A percentile compares a stretch with the other conserved stretches of the same genome.
phyloP scores from a whole-genome alignment of 2,797 vertebrate species.

The Ispidina lecontei region DNA sequence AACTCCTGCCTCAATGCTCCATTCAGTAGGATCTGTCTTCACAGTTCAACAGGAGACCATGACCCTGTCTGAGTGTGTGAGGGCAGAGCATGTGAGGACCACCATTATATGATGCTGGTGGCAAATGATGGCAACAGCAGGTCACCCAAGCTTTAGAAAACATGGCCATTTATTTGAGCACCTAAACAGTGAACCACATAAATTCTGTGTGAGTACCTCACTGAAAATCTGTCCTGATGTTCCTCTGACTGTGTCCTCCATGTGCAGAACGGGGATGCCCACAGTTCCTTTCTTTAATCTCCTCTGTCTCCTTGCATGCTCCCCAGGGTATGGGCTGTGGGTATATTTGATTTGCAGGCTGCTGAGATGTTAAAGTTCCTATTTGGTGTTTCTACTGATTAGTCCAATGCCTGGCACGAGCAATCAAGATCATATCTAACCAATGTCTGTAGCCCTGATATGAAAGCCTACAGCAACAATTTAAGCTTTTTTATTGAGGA shows the following conservation, averaged over 20 bases:
- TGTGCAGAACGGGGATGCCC: accelerated
- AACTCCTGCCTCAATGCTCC: background rate
- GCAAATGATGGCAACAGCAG: background rate
- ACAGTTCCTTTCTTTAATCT: background rate
- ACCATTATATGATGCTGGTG: accelerated
- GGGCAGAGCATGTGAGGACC: background rate
- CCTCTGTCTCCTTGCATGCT: background rate
- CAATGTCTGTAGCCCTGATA: accelerated
- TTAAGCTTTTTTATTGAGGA: background rate
- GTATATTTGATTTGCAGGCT: background rate
- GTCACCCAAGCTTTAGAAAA: background rate
- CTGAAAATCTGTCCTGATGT: background rate
- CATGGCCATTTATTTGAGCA: background rate
- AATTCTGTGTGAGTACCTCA: background rate
- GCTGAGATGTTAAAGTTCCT: background rate
- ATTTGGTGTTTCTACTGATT: background rate
- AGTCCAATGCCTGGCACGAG: background rate
- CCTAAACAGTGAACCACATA: background rate
- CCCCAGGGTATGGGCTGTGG: background rate
- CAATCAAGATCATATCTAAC: background rate
- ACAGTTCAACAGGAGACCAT: background rate
- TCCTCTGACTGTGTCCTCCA: accelerated
- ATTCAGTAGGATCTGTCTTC: background rate
- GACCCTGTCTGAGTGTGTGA: background rate
- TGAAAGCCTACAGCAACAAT: background rate